Conservation (phyloP, 2,113 vertebrate genomes). For the Macheiramphus alcinus region DNA sequence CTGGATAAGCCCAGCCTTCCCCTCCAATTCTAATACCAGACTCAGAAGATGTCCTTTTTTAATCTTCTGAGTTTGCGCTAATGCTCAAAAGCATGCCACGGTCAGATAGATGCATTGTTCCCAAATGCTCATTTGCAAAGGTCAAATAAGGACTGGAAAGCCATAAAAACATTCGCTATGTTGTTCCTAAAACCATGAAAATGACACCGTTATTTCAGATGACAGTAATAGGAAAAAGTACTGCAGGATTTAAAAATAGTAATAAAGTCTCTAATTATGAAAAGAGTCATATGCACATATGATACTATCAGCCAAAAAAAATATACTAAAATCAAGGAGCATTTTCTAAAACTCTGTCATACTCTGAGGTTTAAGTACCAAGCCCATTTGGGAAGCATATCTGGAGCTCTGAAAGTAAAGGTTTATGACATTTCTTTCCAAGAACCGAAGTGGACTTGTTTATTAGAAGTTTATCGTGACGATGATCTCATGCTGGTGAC, state of each 20-base stretch:
- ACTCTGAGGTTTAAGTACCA: background rate
- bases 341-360: background rate
- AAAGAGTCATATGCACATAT: background rate
- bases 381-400: background rate
- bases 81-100: background rate
- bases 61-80: background rate
- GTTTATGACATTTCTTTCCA: background rate
- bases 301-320: background rate
- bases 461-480: background rate
- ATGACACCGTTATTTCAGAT: background rate
- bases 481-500: background rate
- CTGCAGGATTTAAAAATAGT: background rate
- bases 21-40: background rate
- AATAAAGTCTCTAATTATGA: too few relatives aligned
- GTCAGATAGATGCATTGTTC: background rate
- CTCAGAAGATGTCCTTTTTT: background rate
- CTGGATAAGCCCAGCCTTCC: background rate
- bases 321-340: background rate
- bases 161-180: background rate
- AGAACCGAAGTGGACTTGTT: background rate
- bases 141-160: background rate
- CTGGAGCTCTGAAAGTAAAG: background rate
- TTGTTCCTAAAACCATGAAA: background rate
- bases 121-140: background rate
- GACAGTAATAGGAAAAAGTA: background rate